Base-by-base conservation (phyloP, 2,797 vertebrate species). In the Melanotaenia pygmaea region DNA sequence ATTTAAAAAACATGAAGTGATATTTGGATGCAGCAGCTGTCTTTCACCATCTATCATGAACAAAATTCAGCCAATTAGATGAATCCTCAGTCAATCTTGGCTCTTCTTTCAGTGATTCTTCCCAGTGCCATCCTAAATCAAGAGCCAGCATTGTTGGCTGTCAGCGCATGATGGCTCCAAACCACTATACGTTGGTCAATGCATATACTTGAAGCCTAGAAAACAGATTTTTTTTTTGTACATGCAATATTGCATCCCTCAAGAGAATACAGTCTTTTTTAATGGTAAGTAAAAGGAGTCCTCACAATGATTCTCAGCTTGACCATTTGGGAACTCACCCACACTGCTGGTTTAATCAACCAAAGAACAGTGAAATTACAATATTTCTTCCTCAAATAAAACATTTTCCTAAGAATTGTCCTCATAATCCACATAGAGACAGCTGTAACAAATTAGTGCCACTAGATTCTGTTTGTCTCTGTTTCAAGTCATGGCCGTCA, bases 331-430 rank as follows among this genome's bases (percentile, higher is more conserved):
- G 60, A 18, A 28, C 38, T 60, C 35, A 40, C 6, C 24, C 6
- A 14, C 32, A 45, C 37, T 53, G 73, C 73, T 77, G 56, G 69
- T 68, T 61, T 57, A 47, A 76, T 80, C 61, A 76, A 83, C 86
- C 84, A 88, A 89, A 90, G 86, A 85, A 18, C 37, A n/a, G 67
- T 63, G 28, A 61, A 60, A 74, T 34, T 40, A 32, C 35, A 35
- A 43, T 26, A 70, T 67, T 5, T 1, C 38, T 51, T 74, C 74
- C 40, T 62, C 22, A 69, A 53, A 37, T 65, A 4, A 64, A 71
- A 51, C 35, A 61, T 40, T 67, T 74, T 71, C 32, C 43, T 4
- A 37, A 47, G n/a, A 40, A 16, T 43, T 75, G 1, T 75, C 69
- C 57, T 1, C 75, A 68, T 3, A 16, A 70, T 67, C 18, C 61